Evolutionary conservation across 1,140 invertebrate genomes (phyloP).

Genomic region (Neelides sp.): DNA sequence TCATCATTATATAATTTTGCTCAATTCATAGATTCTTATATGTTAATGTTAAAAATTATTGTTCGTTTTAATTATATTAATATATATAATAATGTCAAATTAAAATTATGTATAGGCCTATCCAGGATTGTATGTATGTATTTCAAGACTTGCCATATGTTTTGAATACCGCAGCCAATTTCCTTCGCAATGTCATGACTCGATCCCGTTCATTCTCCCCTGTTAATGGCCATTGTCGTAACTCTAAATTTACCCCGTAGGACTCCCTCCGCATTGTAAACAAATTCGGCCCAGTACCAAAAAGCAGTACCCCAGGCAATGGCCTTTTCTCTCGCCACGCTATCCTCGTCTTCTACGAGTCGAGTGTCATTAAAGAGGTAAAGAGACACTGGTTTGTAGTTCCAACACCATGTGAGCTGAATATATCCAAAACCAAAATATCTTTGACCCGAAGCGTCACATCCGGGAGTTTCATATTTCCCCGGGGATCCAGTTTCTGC

Average conservation of each 20-base stretch:
- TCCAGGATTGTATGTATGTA: too few species aligned
- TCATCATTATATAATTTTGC: too few species aligned
- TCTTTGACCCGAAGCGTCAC: conserved; percentile 17
- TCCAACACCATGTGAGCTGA: conserved; percentile 22
- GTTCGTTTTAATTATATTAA: too few species aligned
- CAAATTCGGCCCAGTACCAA: conserved; percentile 20
- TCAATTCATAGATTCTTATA: too few species aligned
- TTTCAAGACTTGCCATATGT: too few species aligned
- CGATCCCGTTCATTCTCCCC: conserved; percentile 14
- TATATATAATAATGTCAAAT: too few species aligned
- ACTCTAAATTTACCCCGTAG: conserved; percentile 12
- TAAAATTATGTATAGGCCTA: too few species aligned
- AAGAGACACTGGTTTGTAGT: conserved; percentile 18
- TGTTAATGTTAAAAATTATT: too few species aligned
- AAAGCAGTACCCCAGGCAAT: conserved; percentile 21
- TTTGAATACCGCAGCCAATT: too few species aligned
- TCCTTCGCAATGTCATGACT: too few species aligned
- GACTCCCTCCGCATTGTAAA: conserved; percentile 9
- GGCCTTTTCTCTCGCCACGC: conserved; percentile 14
- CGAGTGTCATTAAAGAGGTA: too few species aligned
- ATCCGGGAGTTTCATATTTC: conserved; percentile 18
- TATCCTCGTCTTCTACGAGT: conserved; percentile 15
- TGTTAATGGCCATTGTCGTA: conserved; percentile 11
- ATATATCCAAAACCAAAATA: conserved; percentile 28
- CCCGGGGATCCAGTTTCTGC: conserved; percentile 11